Evolutionary conservation across 2,888 invertebrate species (phyloP).

Genomic region (Drosophila macrospina): DNA sequence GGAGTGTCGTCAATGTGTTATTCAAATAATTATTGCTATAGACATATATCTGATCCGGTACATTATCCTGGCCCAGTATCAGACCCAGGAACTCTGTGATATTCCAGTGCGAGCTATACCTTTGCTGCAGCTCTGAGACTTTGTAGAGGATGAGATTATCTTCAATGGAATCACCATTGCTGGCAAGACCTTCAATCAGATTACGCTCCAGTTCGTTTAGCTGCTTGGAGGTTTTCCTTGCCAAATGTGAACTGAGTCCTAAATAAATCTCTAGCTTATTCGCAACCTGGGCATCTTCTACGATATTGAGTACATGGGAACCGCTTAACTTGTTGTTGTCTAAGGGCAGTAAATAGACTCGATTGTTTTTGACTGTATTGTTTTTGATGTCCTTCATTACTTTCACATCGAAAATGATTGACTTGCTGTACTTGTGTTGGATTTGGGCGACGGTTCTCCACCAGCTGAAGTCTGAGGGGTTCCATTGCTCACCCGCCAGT

Average conservation of each 20-base stretch:
- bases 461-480: constrained; percentile 74
- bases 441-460: constrained; percentile 73
- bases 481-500: constrained; percentile 53
- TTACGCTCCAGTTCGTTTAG: constrained; percentile 59
- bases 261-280: constrained; percentile 60
- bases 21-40: constrained; percentile 65
- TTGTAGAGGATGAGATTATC: constrained; percentile 54
- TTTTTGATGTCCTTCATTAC: constrained; percentile 71
- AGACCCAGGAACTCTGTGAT: constrained; percentile 70
- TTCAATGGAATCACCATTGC: constrained; percentile 14
- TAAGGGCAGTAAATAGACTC: constrained; percentile 71
- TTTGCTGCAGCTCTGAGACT: constrained; percentile 57
- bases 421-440: constrained; percentile 72
- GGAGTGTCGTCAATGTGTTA: constrained; percentile 52
- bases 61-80: constrained; percentile 62
- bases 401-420: constrained; percentile 73
- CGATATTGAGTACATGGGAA: not conserved
- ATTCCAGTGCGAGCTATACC: constrained; percentile 64
- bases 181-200: constrained; percentile 26
- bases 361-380: constrained; percentile 61
- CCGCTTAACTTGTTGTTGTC: constrained; percentile 14
- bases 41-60: constrained; percentile 75
- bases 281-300: constrained; percentile 13
- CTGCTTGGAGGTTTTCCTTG: constrained; percentile 55
- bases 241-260: constrained; percentile 49